phyloP scores from a whole-genome alignment of 2,888 invertebrate genomes.

The Drosophila incognita region DNA sequence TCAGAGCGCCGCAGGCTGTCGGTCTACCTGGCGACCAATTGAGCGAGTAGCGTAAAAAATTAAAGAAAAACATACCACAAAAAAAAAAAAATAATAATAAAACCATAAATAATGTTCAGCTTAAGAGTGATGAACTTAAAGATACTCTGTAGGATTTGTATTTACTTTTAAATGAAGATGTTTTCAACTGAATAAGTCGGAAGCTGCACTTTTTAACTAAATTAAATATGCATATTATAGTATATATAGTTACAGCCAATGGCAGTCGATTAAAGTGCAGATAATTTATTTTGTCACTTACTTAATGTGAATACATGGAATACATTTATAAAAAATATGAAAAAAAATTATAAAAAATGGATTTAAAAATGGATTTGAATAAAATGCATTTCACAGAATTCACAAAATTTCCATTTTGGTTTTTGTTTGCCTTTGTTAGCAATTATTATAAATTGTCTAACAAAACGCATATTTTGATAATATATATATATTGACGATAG shows the following conservation, averaged over 20 bases:
- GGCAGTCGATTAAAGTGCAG: neutral
- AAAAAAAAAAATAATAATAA: neutral
- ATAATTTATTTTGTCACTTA: neutral
- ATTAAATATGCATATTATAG: neutral
- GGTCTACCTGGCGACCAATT: slow-evolving; percentile 41
- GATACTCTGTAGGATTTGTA: neutral
- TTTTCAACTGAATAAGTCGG: neutral
- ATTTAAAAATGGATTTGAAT: neutral
- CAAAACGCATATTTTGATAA: neutral
- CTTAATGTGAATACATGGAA: neutral
- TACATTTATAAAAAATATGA: neutral
- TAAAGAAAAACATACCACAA: slow-evolving; percentile 66
- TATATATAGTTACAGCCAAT: neutral
- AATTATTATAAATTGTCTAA: neutral
- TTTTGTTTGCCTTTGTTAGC: neutral
- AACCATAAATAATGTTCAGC: neutral
- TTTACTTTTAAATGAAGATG: neutral
- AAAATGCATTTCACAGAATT: too few species aligned
- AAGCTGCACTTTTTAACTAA: neutral
- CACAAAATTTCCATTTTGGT: neutral
- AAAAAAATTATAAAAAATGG: neutral
- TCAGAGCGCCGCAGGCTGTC: neutral
- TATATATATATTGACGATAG: too few species aligned
- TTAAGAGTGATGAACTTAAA: neutral
- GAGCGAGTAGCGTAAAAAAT: slow-evolving; percentile 70